Conservation (phyloP, 2,113 vertebrate species). For the Podarcis cretensis region DNA sequence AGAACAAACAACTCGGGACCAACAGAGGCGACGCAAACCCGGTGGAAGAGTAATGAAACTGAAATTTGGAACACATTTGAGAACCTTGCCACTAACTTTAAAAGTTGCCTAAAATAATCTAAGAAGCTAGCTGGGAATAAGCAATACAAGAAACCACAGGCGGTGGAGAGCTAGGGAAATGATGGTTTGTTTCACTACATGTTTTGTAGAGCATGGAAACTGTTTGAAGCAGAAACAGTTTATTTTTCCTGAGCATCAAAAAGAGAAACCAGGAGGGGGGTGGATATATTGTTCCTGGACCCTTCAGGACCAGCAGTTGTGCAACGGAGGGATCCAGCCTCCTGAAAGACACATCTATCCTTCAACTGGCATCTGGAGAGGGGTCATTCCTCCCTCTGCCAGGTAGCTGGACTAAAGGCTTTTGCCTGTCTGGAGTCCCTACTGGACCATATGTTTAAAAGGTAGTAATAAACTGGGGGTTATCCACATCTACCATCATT, state of each 20-base stretch:
- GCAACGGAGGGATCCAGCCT: fast-evolving
- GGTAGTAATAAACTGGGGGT: background rate
- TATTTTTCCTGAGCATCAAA: background rate
- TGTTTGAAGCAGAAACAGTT: background rate
- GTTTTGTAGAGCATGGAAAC: background rate
- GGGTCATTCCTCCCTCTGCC: no score
- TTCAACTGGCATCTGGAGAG: no score
- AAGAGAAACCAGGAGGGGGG: background rate
- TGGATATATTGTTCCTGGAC: background rate
- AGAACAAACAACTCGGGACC: constrained; percentile 1
- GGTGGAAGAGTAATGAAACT: constrained; percentile 1
- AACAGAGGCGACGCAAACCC: background rate
- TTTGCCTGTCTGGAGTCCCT: background rate
- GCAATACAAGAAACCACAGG: background rate
- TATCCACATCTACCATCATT: background rate
- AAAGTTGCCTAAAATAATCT: background rate
- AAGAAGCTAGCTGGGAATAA: background rate
- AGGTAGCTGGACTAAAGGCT: no score
- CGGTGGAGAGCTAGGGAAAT: no score
- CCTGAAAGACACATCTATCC: background rate
- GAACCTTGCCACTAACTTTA: constrained; percentile 23
- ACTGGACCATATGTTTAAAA: background rate
- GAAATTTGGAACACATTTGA: background rate
- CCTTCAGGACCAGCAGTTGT: background rate
- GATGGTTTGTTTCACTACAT: background rate